Evolutionary conservation across 64 coral and sea anemone genomes (phyloP).

Genomic region (Actinia equina): DNA sequence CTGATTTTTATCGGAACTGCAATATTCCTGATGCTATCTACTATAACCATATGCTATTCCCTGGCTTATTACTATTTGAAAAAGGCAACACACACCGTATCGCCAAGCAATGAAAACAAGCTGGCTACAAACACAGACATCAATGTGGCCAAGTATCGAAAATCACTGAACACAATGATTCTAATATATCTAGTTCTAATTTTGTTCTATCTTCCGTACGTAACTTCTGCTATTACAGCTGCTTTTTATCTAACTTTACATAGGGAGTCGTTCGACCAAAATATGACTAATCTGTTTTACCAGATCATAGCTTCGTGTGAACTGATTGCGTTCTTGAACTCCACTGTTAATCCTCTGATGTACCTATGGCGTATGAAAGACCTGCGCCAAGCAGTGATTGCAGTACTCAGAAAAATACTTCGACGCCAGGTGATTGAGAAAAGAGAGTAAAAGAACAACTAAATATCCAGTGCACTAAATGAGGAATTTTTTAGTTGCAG

Average conservation of each 20-base stretch:
- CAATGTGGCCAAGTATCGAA: neutral
- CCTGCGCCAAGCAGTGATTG: neutral
- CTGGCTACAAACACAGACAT: neutral
- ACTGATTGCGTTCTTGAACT: neutral
- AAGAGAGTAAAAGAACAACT: neutral
- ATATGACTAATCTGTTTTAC: neutral
- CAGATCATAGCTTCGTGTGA: neutral
- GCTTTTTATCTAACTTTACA: neutral
- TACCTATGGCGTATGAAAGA: constrained; percentile 15
- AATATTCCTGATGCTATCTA: neutral
- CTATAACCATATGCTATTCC: neutral
- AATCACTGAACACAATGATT: constrained; percentile 7
- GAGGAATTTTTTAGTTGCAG: no score
- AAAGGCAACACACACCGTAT: neutral
- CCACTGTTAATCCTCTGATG: constrained; percentile 2
- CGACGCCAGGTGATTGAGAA: neutral
- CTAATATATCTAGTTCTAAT: neutral
- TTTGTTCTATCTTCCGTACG: neutral
- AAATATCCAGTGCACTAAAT: no score
- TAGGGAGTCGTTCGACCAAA: neutral
- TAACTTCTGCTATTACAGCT: neutral
- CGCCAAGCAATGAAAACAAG: neutral
- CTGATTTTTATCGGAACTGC: neutral
- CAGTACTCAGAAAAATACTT: neutral
- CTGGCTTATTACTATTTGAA: constrained; percentile 1